These are phyloP conservation scores for Suricata suricatta DNA, from an alignment of 2,113 vertebrate genomes.

Conservation along the genomic window DNA sequence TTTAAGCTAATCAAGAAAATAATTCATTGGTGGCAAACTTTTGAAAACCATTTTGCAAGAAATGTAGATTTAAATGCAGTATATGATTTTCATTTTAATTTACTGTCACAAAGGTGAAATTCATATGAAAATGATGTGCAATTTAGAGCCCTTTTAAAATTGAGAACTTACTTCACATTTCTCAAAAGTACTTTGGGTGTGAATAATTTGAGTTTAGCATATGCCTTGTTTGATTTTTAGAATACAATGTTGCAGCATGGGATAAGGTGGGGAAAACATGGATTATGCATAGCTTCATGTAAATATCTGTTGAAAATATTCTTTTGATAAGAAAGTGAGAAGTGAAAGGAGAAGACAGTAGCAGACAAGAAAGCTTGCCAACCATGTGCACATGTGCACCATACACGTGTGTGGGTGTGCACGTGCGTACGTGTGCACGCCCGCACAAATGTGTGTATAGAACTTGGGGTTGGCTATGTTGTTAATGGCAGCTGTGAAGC, in stretches of 20 bases:
- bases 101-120: slow-evolving; percentile 69
- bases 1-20: slow-evolving; percentile 62
- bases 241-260: not conserved
- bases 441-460: not conserved
- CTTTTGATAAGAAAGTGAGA: not conserved
- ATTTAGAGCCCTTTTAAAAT: slow-evolving; percentile 68
- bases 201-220: slow-evolving; percentile 7
- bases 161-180: slow-evolving; percentile 73
- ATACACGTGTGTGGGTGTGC: fast-evolving
- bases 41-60: slow-evolving; percentile 44
- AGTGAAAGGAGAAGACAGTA: not conserved
- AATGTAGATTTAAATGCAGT: slow-evolving; percentile 58
- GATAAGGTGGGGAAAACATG: not conserved
- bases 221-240: not conserved
- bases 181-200: slow-evolving; percentile 8
- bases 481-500: not conserved
- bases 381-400: fast-evolving
- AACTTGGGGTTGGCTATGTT: not conserved
- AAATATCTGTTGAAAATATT: not conserved
- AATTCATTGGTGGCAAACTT: slow-evolving; percentile 68
- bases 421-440: not conserved
- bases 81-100: slow-evolving; percentile 71
- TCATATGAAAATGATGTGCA: slow-evolving; percentile 72
- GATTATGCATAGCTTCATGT: not conserved
- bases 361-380: not conserved